Evolutionary conservation across 2,797 vertebrate genomes (phyloP).

Genomic region (Sibirionetta formosa): DNA sequence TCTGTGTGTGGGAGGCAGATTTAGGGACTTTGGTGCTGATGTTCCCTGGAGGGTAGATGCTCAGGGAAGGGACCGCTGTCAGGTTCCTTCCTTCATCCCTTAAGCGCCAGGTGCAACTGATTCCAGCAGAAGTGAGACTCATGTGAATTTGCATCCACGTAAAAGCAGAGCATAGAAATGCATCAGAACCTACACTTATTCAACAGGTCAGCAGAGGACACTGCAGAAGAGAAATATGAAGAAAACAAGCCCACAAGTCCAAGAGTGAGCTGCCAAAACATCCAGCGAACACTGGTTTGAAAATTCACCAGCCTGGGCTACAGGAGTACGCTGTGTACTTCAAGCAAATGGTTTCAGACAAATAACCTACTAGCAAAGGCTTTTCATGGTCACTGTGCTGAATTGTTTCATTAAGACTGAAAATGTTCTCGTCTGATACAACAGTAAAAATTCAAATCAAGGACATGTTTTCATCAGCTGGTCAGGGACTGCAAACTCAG

Average conservation of each 20-base stretch:
- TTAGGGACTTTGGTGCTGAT: rapidly evolving
- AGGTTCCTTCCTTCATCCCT: neutral
- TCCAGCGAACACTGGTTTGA: neutral
- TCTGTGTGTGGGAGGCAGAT: neutral
- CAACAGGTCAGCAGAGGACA: neutral
- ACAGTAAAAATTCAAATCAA: neutral
- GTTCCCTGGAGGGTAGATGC: neutral
- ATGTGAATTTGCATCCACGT: neutral
- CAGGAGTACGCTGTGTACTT: neutral
- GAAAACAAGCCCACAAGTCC: neutral
- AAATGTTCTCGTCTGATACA: neutral
- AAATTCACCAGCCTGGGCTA: neutral
- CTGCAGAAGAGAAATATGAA: neutral
- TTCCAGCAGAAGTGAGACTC: neutral
- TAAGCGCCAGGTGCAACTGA: neutral
- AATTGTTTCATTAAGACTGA: neutral
- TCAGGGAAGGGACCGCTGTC: neutral
- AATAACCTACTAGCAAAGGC: neutral
- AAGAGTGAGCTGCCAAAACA: neutral
- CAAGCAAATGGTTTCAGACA: neutral
- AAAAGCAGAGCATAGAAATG: neutral
- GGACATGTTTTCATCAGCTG: neutral
- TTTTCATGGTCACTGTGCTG: neutral
- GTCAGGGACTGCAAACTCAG: neutral
- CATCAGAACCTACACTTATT: neutral